These are phyloP conservation scores for Aptenodytes forsteri DNA, from an alignment of 2,113 vertebrate genomes.

Conservation along the genomic window DNA sequence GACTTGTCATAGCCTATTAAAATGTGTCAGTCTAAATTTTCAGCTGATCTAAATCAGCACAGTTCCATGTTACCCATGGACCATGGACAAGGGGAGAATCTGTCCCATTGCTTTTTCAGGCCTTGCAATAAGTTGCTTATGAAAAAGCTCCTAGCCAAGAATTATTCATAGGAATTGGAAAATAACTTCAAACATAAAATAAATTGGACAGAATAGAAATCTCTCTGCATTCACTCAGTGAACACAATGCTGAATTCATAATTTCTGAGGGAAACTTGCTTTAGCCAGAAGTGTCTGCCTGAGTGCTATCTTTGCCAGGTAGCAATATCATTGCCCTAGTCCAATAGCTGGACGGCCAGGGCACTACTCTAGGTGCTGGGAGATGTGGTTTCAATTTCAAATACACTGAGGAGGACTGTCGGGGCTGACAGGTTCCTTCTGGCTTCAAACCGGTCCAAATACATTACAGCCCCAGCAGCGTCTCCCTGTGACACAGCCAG, in stretches of 20 bases:
- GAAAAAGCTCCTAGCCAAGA: not conserved
- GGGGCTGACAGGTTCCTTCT: not conserved
- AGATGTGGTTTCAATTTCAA: not conserved
- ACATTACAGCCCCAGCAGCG: rapidly evolving
- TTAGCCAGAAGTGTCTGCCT: not conserved
- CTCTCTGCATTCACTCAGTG: not conserved
- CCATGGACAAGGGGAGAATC: not conserved
- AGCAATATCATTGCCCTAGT: not conserved
- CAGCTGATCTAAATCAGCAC: not conserved
- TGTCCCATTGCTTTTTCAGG: not conserved
- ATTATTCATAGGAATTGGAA: not conserved
- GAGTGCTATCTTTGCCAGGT: not conserved
- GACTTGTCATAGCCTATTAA: not conserved
- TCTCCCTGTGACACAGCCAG: not conserved
- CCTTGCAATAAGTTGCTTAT: not conserved
- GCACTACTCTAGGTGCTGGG: not conserved
- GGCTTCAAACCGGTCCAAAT: not conserved
- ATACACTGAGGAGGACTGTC: not conserved
- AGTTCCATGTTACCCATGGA: not conserved
- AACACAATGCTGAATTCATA: not conserved
- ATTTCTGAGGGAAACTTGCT: not conserved
- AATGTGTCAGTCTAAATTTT: not conserved
- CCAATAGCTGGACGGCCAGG: not conserved
- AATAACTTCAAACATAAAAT: not conserved
- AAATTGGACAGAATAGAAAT: not conserved